These are phyloP conservation scores for Xiphias gladius DNA, from an alignment of 2,113 vertebrate genomes.

Conservation along the genomic window DNA sequence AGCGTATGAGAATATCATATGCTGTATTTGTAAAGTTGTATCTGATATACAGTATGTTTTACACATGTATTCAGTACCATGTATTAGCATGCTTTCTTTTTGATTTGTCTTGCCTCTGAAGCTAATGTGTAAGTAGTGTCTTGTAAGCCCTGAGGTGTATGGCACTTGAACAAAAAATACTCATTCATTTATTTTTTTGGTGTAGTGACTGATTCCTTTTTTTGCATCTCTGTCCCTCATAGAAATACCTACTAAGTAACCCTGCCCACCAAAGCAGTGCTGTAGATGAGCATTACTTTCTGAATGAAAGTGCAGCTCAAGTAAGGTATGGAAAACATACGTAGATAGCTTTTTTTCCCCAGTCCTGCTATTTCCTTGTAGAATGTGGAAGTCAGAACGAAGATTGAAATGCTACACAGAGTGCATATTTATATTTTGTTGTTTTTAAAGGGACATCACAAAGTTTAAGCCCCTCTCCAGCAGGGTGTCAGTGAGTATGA, in stretches of 20 bases:
- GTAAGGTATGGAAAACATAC: slow-evolving; percentile 76
- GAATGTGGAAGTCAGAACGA: background rate
- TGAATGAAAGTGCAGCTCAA: slow-evolving; percentile 87
- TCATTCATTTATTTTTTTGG: background rate
- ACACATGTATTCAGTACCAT: no score
- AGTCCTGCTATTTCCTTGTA: background rate
- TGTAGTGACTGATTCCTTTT: background rate
- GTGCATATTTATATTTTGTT: background rate
- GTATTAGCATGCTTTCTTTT: no score
- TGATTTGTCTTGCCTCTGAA: no score
- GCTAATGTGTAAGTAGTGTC: no score
- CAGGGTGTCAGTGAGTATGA: slow-evolving; percentile 81
- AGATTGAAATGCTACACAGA: background rate
- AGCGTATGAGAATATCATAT: no score
- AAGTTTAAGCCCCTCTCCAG: slow-evolving; percentile 84
- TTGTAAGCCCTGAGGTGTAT: background rate
- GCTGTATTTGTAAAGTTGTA: no score
- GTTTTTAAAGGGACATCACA: slow-evolving; percentile 81
- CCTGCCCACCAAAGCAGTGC: slow-evolving; percentile 85
- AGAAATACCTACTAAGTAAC: slow-evolving; percentile 87
- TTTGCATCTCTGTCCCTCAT: background rate
- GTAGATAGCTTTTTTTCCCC: background rate
- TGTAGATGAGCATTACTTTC: slow-evolving; percentile 87
- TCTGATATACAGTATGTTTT: no score
- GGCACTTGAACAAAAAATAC: background rate